Evolutionary conservation across 2,888 invertebrate species (phyloP).

Genomic region (Agrochola lychnidis): DNA sequence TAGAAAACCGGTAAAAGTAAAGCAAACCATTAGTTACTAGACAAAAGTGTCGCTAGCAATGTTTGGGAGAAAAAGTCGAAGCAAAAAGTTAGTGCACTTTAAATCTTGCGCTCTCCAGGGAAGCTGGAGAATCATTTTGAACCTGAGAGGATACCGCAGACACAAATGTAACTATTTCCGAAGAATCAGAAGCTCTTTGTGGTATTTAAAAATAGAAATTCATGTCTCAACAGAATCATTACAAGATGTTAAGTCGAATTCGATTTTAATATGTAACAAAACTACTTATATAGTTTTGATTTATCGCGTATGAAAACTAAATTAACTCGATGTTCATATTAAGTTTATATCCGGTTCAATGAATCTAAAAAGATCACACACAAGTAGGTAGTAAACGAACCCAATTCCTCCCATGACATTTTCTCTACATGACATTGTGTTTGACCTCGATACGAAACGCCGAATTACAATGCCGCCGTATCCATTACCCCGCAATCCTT

Average conservation of each 20-base stretch:
- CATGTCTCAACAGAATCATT: not conserved
- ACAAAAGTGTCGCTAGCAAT: constrained; percentile 49
- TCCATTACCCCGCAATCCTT: constrained; percentile 58
- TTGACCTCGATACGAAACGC: constrained; percentile 36
- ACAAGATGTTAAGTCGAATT: constrained; percentile 1
- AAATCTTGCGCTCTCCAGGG: constrained; percentile 32
- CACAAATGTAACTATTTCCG: constrained; percentile 29
- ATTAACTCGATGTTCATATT: constrained; percentile 12
- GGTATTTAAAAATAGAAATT: constrained; percentile 14
- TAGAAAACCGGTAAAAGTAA: constrained; percentile 20
- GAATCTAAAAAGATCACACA: constrained; percentile 28
- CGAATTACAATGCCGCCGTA: constrained; percentile 52
- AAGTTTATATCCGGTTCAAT: constrained; percentile 7
- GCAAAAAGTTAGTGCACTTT: constrained; percentile 46
- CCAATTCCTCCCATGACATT: constrained; percentile 28
- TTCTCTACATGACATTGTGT: constrained; percentile 47
- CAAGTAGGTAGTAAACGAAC: constrained; percentile 2
- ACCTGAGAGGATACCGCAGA: constrained; percentile 2
- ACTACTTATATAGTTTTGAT: not conserved
- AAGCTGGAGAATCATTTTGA: constrained; percentile 21
- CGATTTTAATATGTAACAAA: not conserved
- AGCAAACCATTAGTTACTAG: constrained; percentile 31
- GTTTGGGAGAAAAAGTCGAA: constrained; percentile 44
- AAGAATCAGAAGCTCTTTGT: constrained; percentile 6
- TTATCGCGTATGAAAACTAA: not conserved